Evolutionary conservation across 2,113 vertebrate species (phyloP).

Genomic region (Hydrochoerus hydrochaeris): DNA sequence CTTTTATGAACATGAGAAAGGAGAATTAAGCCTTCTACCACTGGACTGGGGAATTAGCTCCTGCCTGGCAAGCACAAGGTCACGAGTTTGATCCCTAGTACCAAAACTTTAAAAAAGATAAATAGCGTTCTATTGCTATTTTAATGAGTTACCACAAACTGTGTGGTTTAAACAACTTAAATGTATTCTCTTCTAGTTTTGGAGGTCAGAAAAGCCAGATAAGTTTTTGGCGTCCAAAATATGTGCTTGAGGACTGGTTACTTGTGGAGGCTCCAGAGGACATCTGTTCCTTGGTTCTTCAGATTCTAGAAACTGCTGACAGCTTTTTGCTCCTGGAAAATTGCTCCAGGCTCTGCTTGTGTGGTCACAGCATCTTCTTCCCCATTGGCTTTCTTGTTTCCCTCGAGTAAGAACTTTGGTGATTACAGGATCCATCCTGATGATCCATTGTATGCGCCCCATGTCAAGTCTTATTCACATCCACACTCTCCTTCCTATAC

Average conservation of each 20-base stretch:
- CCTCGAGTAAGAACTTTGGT: not conserved
- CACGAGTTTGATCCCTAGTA: no score
- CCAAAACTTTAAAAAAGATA: no score
- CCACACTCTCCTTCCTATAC: not conserved
- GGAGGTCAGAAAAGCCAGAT: not conserved
- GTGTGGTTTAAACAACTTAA: not conserved
- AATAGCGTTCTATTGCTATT: not conserved
- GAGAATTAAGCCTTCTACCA: not conserved
- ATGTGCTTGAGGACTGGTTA: not conserved
- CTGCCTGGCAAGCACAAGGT: no score
- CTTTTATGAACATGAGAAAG: not conserved
- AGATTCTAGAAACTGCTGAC: not conserved
- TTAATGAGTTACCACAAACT: not conserved
- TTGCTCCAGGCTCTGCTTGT: not conserved
- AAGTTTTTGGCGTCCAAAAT: not conserved
- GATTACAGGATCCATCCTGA: not conserved
- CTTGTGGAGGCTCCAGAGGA: not conserved
- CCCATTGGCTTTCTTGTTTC: not conserved
- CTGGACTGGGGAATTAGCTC: no score
- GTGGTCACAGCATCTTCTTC: not conserved
- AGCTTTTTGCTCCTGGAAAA: not conserved
- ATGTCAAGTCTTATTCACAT: not conserved
- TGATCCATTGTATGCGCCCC: not conserved
- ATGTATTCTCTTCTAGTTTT: not conserved
- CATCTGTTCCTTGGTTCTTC: not conserved